Evolutionary conservation across 2,797 vertebrate species (phyloP), one percentile per base, ranked within the genome.

Genomic region (Hypotaenidia okinawae): DNA sequence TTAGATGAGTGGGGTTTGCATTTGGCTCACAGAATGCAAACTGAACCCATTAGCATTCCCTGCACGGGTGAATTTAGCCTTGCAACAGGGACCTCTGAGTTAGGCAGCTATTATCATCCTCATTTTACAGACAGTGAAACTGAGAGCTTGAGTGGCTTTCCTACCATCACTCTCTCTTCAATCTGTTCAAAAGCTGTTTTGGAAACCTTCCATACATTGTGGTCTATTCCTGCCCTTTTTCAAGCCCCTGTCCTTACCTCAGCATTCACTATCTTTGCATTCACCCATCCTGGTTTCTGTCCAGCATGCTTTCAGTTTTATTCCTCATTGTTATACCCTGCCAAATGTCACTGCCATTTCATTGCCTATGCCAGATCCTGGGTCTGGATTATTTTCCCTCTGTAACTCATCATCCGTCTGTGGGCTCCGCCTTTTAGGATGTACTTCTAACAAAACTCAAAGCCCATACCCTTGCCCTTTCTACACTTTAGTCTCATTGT

Each of bases 41-140:
- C 49, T 10, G 74, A 85, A 62, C 45, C 25, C 66, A 69, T 90
- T 57, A 89, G 59, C 37, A 88, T 55, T 86, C 73, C 10, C 62
- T 37, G 89, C 90, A 94, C 6, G 15, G 16, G 19, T 72, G 68
- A 64, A 24, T 83, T 83, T 24, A 75, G 77, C 59, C 45, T 82
- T 89, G 43, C 80, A 72, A 90, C 33, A 72, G 84, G 80, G 87
- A 83, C 84, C 63, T 76, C 57, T 45, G 81, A 76, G 72, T 67
- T 79, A 85, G 81, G 54, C 76, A 83, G 73, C 39, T 86, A 73
- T 94, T 91, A 86, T 93, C 86, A 81, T 27, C 77, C 77, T 87
- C 69, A 62, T 92, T 82, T 84, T 51, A 84, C 80, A 86, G 88
- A 47, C 54, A n/a, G 49, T 16, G 80, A 68, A 95, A 84, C 73